Conservation (phyloP, 2,888 invertebrate genomes). For the Neoascia interrupta region DNA sequence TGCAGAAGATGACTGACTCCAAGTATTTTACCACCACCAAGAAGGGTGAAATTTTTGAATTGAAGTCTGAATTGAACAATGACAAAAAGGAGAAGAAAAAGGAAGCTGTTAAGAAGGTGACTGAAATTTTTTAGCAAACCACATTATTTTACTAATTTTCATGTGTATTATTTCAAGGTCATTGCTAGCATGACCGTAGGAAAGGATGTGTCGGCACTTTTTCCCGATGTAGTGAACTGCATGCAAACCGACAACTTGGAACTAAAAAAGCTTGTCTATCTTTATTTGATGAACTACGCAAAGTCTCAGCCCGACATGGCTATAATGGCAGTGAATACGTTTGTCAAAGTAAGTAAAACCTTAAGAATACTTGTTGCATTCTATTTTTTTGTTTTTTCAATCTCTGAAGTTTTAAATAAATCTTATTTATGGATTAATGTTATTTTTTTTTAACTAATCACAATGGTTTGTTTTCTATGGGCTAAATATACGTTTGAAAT, state of each 20-base stretch:
- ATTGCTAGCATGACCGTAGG: slow-evolving; percentile 99
- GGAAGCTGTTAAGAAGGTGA: slow-evolving; percentile 99
- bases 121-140: not conserved
- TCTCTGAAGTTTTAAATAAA: no score
- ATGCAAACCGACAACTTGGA: slow-evolving; percentile 99
- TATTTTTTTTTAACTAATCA: not conserved
- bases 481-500: slow-evolving; percentile 15
- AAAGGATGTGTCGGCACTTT: slow-evolving; percentile 98
- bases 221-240: slow-evolving; percentile 99
- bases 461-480: not conserved
- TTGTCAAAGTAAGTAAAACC: slow-evolving; percentile 91
- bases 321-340: slow-evolving; percentile 99
- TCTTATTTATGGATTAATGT: slow-evolving; percentile 4
- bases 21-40: slow-evolving; percentile 99
- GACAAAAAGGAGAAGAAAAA: slow-evolving; percentile 99
- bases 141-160: slow-evolving; percentile 30
- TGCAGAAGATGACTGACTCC: slow-evolving; percentile 94
- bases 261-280: slow-evolving; percentile 97
- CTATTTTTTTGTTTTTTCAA: no score
- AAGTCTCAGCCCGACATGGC: slow-evolving; percentile 99
- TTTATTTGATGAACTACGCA: slow-evolving; percentile 99
- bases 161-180: slow-evolving; percentile 83
- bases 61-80: slow-evolving; percentile 99
- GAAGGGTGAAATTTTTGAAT: slow-evolving; percentile 99
- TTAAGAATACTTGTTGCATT: not conserved